phyloP scores from a whole-genome alignment of 2,888 invertebrate species.

The Hirudinaria manillensis region DNA sequence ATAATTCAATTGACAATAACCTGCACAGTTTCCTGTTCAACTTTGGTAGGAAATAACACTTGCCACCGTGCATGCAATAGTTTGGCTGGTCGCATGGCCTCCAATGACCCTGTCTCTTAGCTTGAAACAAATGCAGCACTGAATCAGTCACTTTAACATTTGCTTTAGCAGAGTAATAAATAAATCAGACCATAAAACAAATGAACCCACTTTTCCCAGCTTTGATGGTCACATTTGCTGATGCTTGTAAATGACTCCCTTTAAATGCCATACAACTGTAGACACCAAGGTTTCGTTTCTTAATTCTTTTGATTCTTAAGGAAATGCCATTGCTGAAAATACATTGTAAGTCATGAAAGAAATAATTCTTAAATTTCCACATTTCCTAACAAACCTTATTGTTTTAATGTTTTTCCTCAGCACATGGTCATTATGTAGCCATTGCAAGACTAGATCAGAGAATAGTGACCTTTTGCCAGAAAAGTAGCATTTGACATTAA shows the following conservation, averaged over 20 bases:
- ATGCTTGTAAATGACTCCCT: not conserved
- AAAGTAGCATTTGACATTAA: too few species aligned
- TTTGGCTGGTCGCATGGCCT: too few species aligned
- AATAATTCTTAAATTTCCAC: not conserved
- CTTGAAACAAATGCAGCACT: too few species aligned
- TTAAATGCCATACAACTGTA: not conserved
- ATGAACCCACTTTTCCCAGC: slow-evolving; percentile 3
- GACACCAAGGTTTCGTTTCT: slow-evolving; percentile 14
- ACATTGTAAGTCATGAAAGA: too few species aligned
- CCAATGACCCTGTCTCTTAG: too few species aligned
- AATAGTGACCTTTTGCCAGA: too few species aligned
- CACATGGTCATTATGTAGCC: too few species aligned
- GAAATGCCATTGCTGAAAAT: too few species aligned
- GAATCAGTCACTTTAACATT: not conserved
- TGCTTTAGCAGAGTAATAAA: not conserved
- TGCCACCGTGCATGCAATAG: slow-evolving; percentile 9
- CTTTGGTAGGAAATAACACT: not conserved
- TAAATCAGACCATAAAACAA: not conserved
- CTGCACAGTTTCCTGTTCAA: not conserved
- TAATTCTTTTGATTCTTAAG: not conserved
- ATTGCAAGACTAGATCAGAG: too few species aligned
- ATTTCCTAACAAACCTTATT: not conserved
- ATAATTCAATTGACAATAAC: not conserved
- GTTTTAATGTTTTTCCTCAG: too few species aligned
- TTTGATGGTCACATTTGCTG: not conserved